Evolutionary conservation across 2,113 vertebrate genomes (phyloP), one percentile per base, ranked within the genome.

Genomic region (Megaceryle torquata): DNA sequence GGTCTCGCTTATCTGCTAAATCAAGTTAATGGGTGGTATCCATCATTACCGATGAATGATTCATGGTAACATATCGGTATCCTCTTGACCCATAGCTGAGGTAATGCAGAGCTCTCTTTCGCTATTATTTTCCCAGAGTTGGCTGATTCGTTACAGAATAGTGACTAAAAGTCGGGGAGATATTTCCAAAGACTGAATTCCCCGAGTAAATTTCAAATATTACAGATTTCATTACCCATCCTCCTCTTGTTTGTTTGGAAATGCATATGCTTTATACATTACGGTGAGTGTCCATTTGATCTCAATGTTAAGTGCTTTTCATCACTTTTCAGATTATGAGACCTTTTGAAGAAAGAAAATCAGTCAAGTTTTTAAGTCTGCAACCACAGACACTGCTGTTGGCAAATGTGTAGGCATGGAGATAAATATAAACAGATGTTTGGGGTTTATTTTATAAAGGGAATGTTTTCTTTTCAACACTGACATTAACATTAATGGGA

Each of bases 341-440:
- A 88, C 71, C 50, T 85, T 83, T 2, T 61, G 68, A 56, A 51
- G 68, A 5, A 43, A 91, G 63, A 8, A 43, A 91, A 50, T 10
- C 80, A 44, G 65, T n/a, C 1, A 21, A 81, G 60, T 60, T 81
- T 93, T 68, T 43, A 50, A 81, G 86, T 9, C 50, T 88, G 77
- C 46, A 90, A 29, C 37, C 74, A 94, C 56, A 80, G 88, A 61
- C 60, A 11, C 21, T 63, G 86, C 87, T 81, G 77, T 4, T 90
- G 92, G 94, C 89, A 88, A 50, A 77, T 80, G 93, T 22, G 74
- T 25, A 93, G 91, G 92, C 77, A 63, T 1, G 35, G 69, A 48
- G 79, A 95, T 76, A 85, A 96, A 72, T 15, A 89, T 4, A 89
- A 96, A 79, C 95, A 96, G 92, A 95, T 95, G 93, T 86, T 92